These are phyloP conservation scores for Canis aureus DNA, from an alignment of 2,113 vertebrate genomes.

Conservation along the genomic window DNA sequence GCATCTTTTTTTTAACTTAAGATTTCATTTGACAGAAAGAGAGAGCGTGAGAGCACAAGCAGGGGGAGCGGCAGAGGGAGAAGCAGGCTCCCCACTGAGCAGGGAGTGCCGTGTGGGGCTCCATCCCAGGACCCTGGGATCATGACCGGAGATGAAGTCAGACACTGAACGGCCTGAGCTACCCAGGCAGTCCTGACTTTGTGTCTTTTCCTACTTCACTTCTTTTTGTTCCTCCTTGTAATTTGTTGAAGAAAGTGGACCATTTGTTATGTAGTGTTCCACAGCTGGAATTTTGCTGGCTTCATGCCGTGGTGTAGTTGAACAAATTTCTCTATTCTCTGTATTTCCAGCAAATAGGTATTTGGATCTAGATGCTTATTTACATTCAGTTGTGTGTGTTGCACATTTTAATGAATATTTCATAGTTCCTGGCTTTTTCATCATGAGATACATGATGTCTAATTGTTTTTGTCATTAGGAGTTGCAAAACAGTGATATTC, in stretches of 20 bases:
- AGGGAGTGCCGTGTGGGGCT: not conserved
- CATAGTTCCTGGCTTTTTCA: not conserved
- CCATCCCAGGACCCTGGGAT: not conserved
- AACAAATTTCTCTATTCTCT: not conserved
- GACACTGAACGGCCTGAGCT: not conserved
- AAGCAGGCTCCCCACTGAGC: not conserved
- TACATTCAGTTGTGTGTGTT: not conserved
- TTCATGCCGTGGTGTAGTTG: not conserved
- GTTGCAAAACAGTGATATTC: not conserved
- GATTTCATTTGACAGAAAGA: not conserved
- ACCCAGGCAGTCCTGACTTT: not conserved
- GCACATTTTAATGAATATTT: not conserved
- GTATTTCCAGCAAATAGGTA: not conserved
- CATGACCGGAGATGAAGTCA: not conserved
- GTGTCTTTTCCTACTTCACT: not conserved
- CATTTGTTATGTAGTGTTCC: not conserved
- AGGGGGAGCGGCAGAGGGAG: not conserved
- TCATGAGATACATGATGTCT: not conserved
- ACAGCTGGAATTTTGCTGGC: not conserved
- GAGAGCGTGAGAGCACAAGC: not conserved
- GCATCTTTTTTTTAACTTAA: not conserved
- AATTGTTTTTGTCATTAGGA: not conserved
- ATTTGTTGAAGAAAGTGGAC: not conserved
- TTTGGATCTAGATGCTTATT: not conserved
- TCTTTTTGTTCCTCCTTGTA: not conserved